Evolutionary conservation across 2,113 vertebrate genomes (phyloP).

Genomic region (Syngnathus typhle): DNA sequence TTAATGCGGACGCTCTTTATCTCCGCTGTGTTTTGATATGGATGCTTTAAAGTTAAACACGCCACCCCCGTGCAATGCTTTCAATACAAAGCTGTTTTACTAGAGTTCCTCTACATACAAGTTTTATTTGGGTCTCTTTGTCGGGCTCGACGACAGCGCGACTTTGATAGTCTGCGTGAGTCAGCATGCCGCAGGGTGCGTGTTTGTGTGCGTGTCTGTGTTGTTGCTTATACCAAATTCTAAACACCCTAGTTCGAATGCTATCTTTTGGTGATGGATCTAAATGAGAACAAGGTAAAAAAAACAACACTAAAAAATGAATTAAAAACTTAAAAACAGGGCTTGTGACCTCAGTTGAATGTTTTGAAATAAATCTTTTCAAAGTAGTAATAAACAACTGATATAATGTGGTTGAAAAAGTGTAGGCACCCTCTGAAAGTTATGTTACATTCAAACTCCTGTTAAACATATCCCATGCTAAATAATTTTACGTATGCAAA

Average conservation of each 20-base stretch:
- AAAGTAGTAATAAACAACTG: no score
- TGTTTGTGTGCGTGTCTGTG: neutral
- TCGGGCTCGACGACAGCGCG: neutral
- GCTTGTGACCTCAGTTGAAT: no score
- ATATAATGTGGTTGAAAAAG: no score
- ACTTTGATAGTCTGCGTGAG: conserved; percentile 8
- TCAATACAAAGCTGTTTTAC: neutral
- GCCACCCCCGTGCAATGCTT: neutral
- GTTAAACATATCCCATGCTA: no score
- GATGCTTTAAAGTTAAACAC: conserved; percentile 1
- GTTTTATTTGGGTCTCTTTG: conserved; percentile 1
- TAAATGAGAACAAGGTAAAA: no score
- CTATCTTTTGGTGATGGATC: neutral
- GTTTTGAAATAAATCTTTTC: no score
- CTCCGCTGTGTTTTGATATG: neutral
- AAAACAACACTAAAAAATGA: neutral
- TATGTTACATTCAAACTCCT: no score
- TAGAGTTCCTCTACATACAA: neutral
- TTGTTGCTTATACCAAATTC: neutral
- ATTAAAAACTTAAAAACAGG: neutral
- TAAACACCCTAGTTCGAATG: neutral
- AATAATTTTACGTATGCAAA: no score
- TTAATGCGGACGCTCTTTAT: neutral
- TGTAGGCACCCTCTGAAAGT: no score
- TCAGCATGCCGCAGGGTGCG: neutral